phyloP scores from a whole-genome alignment of 2,888 invertebrate genomes.

The Rosalia funebris region DNA sequence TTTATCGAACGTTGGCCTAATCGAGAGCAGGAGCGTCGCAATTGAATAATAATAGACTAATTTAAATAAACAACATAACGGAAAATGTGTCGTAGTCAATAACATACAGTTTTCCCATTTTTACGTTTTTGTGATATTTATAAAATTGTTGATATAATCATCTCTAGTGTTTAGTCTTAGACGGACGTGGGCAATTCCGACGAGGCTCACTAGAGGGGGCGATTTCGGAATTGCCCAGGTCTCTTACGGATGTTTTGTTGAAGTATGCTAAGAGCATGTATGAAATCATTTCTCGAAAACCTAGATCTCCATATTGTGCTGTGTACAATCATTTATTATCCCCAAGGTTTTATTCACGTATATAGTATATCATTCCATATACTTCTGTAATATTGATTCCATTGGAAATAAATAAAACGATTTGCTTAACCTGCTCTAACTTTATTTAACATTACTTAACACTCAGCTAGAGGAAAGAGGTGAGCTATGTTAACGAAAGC shows the following conservation, averaged over 20 bases:
- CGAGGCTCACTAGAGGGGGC: too few relatives aligned
- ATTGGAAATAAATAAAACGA: constrained; percentile 58
- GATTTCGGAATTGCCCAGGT: constrained; percentile 24
- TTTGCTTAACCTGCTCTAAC: constrained; percentile 50
- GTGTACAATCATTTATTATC: constrained; percentile 57
- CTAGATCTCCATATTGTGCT: constrained; percentile 47
- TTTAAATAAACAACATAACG: constrained; percentile 34
- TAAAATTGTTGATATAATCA: constrained; percentile 49
- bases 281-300: constrained; percentile 32
- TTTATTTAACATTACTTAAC: constrained; percentile 10
- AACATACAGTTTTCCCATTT: constrained; percentile 48
- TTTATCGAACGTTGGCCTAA: constrained; percentile 43
- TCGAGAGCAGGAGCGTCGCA: constrained; percentile 30
- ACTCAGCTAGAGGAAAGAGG: constrained; percentile 21
- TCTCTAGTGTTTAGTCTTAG: constrained; percentile 48
- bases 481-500: constrained; percentile 23
- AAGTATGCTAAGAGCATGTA: constrained; percentile 13
- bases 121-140: constrained; percentile 53
- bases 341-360: constrained; percentile 40
- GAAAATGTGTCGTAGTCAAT: constrained; percentile 52
- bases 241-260: constrained; percentile 29
- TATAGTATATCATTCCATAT: constrained; percentile 44
- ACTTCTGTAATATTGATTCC: constrained; percentile 48
- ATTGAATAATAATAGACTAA: constrained; percentile 44
- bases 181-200: constrained; percentile 33